A percentile compares a stretch with the other conserved stretches of the same genome.
Evolutionary conservation across 30 jellyfish, hydroid and myxozoan species (phyloP).

Genomic region (Morbakka virulenta): DNA sequence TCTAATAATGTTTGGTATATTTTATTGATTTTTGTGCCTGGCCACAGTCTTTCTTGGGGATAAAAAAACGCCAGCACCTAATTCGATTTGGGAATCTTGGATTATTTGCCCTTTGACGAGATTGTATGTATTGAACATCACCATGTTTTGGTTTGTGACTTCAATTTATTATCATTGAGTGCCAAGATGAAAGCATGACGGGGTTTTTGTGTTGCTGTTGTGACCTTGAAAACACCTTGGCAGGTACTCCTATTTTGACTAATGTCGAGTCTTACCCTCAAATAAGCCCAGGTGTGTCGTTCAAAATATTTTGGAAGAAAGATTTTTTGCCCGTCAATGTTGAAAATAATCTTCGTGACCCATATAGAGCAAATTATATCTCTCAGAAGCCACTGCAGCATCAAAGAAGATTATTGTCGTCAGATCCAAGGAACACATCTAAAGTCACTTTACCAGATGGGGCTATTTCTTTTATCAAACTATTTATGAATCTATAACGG

Average conservation of each 20-base stretch:
- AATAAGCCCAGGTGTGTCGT: constrained; percentile 16
- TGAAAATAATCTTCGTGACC: too few relatives aligned
- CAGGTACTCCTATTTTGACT: too few relatives aligned
- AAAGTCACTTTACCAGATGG: constrained; percentile 13
- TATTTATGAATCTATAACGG: too few relatives aligned
- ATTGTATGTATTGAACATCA: too few relatives aligned
- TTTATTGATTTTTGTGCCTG: background rate
- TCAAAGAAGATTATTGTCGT: constrained; percentile 17
- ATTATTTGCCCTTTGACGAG: background rate
- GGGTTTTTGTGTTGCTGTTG: too few relatives aligned
- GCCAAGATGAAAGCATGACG: too few relatives aligned
- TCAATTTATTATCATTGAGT: too few relatives aligned
- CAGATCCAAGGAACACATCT: constrained; percentile 10
- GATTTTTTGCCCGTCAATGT: background rate
- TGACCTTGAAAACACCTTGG: too few relatives aligned
- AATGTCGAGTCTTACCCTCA: constrained; percentile 7
- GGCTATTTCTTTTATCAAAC: constrained; percentile 16
- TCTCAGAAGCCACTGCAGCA: background rate
- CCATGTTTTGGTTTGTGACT: too few relatives aligned
- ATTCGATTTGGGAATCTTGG: constrained; percentile 5
- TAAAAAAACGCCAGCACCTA: background rate
- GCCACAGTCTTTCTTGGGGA: constrained; percentile 2
- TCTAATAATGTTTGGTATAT: background rate
- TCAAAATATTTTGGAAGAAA: background rate
- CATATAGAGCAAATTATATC: background rate